Percentiles rank a stretch among this genome's conserved stretches.
Conservation (phyloP, 2,113 vertebrate species). For the cattle (Bos taurus) region ARS-UCD2.0 NC_037329.1:110185001-110185500, state of each 20-base stretch:
- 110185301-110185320: not conserved
- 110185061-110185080: not conserved
- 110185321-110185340: not conserved
- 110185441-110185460: not conserved
- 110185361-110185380: not conserved
- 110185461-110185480: not conserved
- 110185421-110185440: not conserved
- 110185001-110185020: not conserved
- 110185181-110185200: not conserved
- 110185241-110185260: not conserved
- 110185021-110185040: not conserved
- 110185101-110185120: not conserved
- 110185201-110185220: not conserved
- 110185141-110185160: not conserved
- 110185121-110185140: not conserved
- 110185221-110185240: not conserved
- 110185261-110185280: not conserved
- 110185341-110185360: slow-evolving; percentile 11
- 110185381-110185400: not conserved
- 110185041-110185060: not conserved
- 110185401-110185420: not conserved
- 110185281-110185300: not conserved
- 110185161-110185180: not conserved
- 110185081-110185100: not conserved
- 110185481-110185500: not conserved